Evolutionary conservation across 2,113 vertebrate species (phyloP).

Genomic region (Apteryx owenii): DNA sequence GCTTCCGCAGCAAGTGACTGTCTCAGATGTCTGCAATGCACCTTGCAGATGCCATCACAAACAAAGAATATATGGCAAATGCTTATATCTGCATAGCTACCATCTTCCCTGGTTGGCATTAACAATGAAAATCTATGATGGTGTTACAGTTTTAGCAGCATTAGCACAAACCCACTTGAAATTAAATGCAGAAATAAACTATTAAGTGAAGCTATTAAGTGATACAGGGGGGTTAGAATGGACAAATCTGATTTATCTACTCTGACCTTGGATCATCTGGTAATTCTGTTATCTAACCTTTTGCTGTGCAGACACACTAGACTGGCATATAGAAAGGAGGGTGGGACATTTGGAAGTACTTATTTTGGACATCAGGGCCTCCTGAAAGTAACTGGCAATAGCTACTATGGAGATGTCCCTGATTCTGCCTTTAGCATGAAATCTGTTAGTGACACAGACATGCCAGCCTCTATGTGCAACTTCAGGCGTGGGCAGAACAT

Average conservation of each 20-base stretch:
- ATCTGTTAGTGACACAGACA: not conserved
- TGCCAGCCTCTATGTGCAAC: not conserved
- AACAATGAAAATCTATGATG: not conserved
- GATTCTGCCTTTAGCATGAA: not conserved
- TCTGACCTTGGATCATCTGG: not conserved
- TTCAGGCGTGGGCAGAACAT: not conserved
- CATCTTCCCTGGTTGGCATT: not conserved
- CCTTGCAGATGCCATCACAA: not conserved
- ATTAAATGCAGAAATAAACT: not conserved
- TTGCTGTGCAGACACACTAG: not conserved
- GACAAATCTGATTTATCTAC: not conserved
- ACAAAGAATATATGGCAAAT: not conserved
- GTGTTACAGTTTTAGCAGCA: not conserved
- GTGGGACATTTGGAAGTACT: not conserved
- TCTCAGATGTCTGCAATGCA: not conserved
- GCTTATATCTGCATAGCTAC: not conserved
- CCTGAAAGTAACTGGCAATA: not conserved
- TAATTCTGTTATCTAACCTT: not conserved
- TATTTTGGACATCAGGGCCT: not conserved
- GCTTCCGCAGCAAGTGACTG: not conserved
- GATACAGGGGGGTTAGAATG: not conserved
- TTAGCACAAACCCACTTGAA: not conserved
- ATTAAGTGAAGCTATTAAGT: not conserved
- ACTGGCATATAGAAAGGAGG: accelerated
- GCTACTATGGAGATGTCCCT: not conserved